Evolutionary conservation across 2,888 invertebrate genomes (phyloP), one percentile per base, ranked within the genome.

Genomic region (Amphipyra berbera): DNA sequence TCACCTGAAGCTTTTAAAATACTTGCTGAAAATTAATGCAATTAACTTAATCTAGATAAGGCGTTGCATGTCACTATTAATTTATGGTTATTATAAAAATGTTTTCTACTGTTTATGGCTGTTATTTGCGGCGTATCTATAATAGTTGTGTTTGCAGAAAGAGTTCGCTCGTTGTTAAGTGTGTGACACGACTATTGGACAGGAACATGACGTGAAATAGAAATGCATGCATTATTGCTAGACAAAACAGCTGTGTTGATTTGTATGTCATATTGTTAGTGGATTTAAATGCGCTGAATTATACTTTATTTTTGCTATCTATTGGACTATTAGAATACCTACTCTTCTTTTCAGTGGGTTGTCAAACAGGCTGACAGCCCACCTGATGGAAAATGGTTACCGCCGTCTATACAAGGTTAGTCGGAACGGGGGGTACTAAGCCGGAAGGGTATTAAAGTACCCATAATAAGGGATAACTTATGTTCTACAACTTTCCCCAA

Each of bases 41-140:
- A 86, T 86, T 83, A 83, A 72, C 58, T 76, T 83, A 78, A 81
- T 81, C 65, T 73, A 78, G 66, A 60, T 64, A 76, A 71, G 69
- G 58, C 68, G 70, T 79, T 72, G 73, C 75, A 72, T 75, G 68
- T 66, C 46, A 56, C 53, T 73, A 73, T 81, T 77, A 21, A 1
- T 37, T 46, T n/a, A 9, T 49, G n/a, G 0, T 1, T 8, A 2
- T n/a, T 27, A 40, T 40, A n/a, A 49, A 38, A 42, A 45, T 10
- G n/a, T 49, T 21, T n/a, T 57, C 12, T 38, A 41, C 6, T 9
- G 5, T 8, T 47, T 35, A 21, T 15, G 15, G 15, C 27, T 35
- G 14, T 57, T 61, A 49, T 58, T 68, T 47, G 14, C 44, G 6
- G 13, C 14, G 37, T 49, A 46, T 46, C 37, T 47, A 27, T 56